Base-by-base conservation (phyloP, 2,797 vertebrate species). In the Apodemus agrarius region DNA sequence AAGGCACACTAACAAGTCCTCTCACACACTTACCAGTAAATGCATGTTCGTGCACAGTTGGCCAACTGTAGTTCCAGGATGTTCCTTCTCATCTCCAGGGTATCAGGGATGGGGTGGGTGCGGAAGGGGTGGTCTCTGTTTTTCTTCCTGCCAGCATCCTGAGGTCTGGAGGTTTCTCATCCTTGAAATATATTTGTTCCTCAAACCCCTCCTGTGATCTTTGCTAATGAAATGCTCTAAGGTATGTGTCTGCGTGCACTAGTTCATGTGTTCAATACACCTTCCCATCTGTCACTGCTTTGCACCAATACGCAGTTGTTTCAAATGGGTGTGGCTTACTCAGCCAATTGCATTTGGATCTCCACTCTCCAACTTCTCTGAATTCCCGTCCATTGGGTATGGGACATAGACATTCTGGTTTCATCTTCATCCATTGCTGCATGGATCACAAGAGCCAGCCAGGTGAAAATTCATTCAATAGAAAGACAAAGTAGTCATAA, bases 1-100 rank as follows among this genome's bases (percentile, higher is more conserved):
- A 69, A n/a, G 7, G 46, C 12, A 76, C 54, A 16, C 14, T 8
- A 46, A 7, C n/a, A 82, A 89, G 43, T 61, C 65, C 7, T 12
- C 43, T 37, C n/a, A 34, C 57, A 61, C 4, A 26, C 46, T 72
- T 81, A 69, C 46, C 75, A 49, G 90, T 17, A 67, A 76, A 61
- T 0, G 2, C 57, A 17, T 13, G 0, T 81, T 19, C 34, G 31
- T 40, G n/a, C 5, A 3, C 0, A 6, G 54, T 13, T 74, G 79
- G 24, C 12, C 43, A 82, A 24, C 72, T 40, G 0, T 24, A n/a
- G 17, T 63, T 61, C 59, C 89, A 34, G 89, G 69, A 26, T 57
- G 0, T 57, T 93, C 34, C 80, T 83, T 65, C 26, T 90, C 78
- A 40, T 63, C 54, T 86, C 76, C 24, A 14, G 87, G 21, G 13